phyloP scores from a whole-genome alignment of 2,888 invertebrate species.

The Caradrina kadenii region DNA sequence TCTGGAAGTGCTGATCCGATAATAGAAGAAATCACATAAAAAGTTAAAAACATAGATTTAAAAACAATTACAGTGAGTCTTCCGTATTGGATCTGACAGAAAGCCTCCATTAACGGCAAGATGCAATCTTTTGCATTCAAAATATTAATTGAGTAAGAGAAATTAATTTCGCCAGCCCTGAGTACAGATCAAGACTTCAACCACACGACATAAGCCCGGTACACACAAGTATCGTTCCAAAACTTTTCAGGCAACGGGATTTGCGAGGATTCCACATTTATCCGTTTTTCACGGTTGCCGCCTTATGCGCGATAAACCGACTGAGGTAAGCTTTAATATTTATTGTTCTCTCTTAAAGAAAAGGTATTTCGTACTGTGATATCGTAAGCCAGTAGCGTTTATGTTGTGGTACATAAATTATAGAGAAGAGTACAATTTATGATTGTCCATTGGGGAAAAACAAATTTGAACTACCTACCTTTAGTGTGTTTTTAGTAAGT shows the following conservation, averaged over 20 bases:
- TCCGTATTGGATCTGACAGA: too few relatives aligned
- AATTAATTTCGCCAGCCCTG: slow-evolving; percentile 39
- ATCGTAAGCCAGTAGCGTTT: slow-evolving; percentile 50
- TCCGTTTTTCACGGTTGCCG: slow-evolving; percentile 84
- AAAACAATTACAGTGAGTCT: too few relatives aligned
- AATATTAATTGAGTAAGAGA: not conserved
- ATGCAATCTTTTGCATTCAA: too few relatives aligned
- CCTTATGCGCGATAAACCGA: slow-evolving; percentile 79
- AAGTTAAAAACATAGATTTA: too few relatives aligned
- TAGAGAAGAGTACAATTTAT: not conserved
- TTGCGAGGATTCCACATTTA: slow-evolving; percentile 81
- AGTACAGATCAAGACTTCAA: slow-evolving; percentile 52
- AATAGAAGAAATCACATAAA: too few relatives aligned
- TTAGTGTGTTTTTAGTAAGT: too few relatives aligned
- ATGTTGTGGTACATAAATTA: slow-evolving; percentile 24
- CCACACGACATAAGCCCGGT: slow-evolving; percentile 66
- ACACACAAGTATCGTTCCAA: slow-evolving; percentile 73
- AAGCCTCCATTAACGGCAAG: too few relatives aligned
- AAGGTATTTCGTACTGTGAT: slow-evolving; percentile 65
- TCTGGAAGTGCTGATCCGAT: too few relatives aligned
- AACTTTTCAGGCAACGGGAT: slow-evolving; percentile 78
- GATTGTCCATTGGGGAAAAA: too few relatives aligned
- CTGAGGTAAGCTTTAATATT: slow-evolving; percentile 85
- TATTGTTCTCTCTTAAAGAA: slow-evolving; percentile 79
- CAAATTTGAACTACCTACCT: too few relatives aligned